Conservation (phyloP, 2,113 vertebrate genomes). For the Erythrolamprus reginae region DNA sequence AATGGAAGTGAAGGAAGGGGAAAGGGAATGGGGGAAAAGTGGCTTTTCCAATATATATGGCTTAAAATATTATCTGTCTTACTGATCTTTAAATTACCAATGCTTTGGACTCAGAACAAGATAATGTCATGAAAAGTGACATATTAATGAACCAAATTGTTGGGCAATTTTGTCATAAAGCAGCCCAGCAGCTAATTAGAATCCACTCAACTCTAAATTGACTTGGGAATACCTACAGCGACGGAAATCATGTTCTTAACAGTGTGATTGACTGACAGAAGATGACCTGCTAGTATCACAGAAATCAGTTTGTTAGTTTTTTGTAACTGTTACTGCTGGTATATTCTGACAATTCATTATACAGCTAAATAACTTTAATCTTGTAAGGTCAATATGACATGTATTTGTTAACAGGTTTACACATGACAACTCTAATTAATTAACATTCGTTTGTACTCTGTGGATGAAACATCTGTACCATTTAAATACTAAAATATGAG, state of each 20-base stretch:
- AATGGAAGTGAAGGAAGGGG: neutral
- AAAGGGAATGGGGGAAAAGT: neutral
- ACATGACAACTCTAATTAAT: slow-evolving; percentile 68
- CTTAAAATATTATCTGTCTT: slow-evolving; percentile 17
- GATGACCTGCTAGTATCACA: slow-evolving; percentile 57
- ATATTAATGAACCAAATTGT: slow-evolving; percentile 43
- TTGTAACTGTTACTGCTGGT: slow-evolving; percentile 53
- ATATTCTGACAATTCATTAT: slow-evolving; percentile 62
- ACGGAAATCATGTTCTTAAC: slow-evolving; percentile 68
- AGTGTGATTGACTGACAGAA: slow-evolving; percentile 64
- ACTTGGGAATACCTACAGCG: slow-evolving; percentile 62
- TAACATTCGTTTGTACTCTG: slow-evolving; percentile 66
- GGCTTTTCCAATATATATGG: slow-evolving; percentile 4
- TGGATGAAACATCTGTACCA: slow-evolving; percentile 47
- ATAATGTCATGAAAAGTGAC: slow-evolving; percentile 26
- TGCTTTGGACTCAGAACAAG: neutral
- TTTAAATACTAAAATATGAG: slow-evolving; percentile 65
- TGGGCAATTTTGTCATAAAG: slow-evolving; percentile 47
- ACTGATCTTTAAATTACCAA: neutral
- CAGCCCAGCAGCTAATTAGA: slow-evolving; percentile 67
- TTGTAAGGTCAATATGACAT: slow-evolving; percentile 54
- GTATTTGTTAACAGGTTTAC: slow-evolving; percentile 44
- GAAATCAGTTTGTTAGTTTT: slow-evolving; percentile 64
- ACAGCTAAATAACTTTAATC: slow-evolving; percentile 22
- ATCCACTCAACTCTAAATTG: slow-evolving; percentile 60